Base-by-base conservation (phyloP, 2,797 vertebrate genomes). In the Scolopax bukidnonensis region DNA sequence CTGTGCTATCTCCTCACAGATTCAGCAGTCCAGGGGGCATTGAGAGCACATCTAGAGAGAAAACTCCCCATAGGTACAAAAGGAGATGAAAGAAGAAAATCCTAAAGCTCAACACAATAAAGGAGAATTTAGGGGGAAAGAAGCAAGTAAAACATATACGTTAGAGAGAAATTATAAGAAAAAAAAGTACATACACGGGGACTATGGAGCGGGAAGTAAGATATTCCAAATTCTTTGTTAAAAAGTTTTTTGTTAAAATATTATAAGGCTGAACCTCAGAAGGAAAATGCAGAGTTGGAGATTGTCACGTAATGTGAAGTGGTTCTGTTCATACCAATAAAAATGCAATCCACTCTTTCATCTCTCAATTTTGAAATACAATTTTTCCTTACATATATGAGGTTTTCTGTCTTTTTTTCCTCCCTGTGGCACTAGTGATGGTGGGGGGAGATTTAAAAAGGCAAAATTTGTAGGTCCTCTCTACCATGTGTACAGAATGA, bases 131-230 rank as follows among this genome's bases (percentile, higher is more conserved):
- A 48, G 15, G 16, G 16, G 20, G 41, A 53, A 80, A 56, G 9
- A 54, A 43, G 8, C 8, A 64, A 79, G 21, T 28, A 57, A 48
- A 88, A 65, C 6, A 56, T 10, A 27, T 0, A 18, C 0, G 0
- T 33, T 12, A 63, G 2, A 13, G 17, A 81, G 33, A 90, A 54
- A 53, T 21, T 53, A 0, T 67, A 79, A 84, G 9, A 1, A 36
- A 82, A 82, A 65, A 40, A 60, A 19, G 3, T 43, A 8, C 19
- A 16, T 51, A 28, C 2, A 23, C 3, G 1, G 2, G 11, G 19
- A 51, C 9, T 69, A 24, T 67, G 33, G n/a, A 74, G 10, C 14
- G 51, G 18, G 4, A 85, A 82, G 9, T 21, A 71, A 71, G 17
- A 27, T 11, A 71, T 60, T 61, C 15, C 7, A 36, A 7, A 6